phyloP scores from a whole-genome alignment of 2,888 invertebrate genomes.

The Catocala fraxini region DNA sequence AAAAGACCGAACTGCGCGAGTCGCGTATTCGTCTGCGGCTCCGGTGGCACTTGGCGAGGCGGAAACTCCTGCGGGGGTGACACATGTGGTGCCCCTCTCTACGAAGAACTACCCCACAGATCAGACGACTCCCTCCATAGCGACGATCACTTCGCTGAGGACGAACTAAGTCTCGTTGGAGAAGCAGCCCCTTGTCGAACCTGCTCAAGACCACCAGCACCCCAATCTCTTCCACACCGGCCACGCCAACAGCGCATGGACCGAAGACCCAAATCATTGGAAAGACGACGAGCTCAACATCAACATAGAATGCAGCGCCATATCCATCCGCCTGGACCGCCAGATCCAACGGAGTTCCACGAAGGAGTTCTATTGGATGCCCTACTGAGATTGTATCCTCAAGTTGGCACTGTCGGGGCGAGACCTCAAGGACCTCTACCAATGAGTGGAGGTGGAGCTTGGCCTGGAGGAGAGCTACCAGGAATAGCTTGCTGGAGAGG shows the following conservation, averaged over 20 bases:
- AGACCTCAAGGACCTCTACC: conserved; percentile 79
- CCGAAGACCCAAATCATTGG: conserved; percentile 86
- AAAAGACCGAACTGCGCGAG: conserved; percentile 88
- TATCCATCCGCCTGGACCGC: conserved; percentile 90
- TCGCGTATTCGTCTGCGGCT: conserved; percentile 91
- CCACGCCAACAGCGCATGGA: conserved; percentile 88
- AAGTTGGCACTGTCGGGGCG: conserved; percentile 90
- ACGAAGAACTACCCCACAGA: conserved; percentile 92
- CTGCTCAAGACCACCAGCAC: conserved; percentile 83
- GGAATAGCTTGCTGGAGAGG: conserved; percentile 88
- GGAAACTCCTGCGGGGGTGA: conserved; percentile 81
- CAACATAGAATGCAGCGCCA: conserved; percentile 82
- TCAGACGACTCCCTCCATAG: conserved; percentile 89
- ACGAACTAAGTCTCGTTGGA: conserved; percentile 90
- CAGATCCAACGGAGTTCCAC: conserved; percentile 93
- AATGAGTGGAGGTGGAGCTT: conserved; percentile 89
- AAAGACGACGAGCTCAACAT: conserved; percentile 82
- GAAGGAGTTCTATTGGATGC: conserved; percentile 94
- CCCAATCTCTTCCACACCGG: conserved; percentile 86
- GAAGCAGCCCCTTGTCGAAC: conserved; percentile 83
- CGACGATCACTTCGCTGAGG: conserved; percentile 95
- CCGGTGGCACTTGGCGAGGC: conserved; percentile 87
- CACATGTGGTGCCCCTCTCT: conserved; percentile 90
- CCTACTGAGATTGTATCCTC: conserved; percentile 90
- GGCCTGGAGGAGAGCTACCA: conserved; percentile 89